A percentile compares a stretch with the other conserved stretches of the same genome.
Conservation (phyloP, 2,888 invertebrate genomes). For the Ormyrus thymus region DNA sequence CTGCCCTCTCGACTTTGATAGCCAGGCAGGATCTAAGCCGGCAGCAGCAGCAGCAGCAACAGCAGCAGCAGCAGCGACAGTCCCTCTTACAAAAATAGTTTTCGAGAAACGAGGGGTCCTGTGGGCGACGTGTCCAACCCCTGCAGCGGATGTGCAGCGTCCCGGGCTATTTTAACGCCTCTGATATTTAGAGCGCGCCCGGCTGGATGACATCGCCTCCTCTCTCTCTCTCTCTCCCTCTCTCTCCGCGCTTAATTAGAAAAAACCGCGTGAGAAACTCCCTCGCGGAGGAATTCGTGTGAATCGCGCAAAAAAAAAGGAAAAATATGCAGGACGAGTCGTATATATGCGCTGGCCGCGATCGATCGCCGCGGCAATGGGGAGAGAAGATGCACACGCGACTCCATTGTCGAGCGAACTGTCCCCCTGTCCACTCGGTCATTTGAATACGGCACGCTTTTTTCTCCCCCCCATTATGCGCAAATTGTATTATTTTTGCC, state of each 20-base stretch:
- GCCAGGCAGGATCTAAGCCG: not conserved
- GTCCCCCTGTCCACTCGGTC: too few species aligned
- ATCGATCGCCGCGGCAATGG: too few species aligned
- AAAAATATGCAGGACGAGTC: too few species aligned
- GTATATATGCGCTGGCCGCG: too few species aligned
- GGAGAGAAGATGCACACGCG: too few species aligned
- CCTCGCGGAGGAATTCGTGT: too few species aligned
- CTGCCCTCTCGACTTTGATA: slow-evolving; percentile 36
- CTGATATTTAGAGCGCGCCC: slow-evolving; percentile 45
- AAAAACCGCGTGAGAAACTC: too few species aligned
- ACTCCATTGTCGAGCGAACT: too few species aligned
- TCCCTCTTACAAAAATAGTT: slow-evolving; percentile 63
- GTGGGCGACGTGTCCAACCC: slow-evolving; percentile 56
- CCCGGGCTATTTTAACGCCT: slow-evolving; percentile 64
- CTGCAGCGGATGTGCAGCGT: slow-evolving; percentile 60
- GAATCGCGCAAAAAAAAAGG: too few species aligned
- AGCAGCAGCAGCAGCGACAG: too few species aligned
- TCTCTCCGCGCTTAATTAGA: not conserved
- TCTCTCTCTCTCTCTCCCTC: not conserved
- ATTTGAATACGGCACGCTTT: slow-evolving; percentile 28
- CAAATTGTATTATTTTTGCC: slow-evolving; percentile 76
- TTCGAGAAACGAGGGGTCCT: slow-evolving; percentile 45
- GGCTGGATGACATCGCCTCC: not conserved
- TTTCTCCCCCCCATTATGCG: slow-evolving; percentile 70
- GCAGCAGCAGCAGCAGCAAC: too few species aligned